phyloP scores from a whole-genome alignment of 2,888 invertebrate genomes.

The Diplazon laetatorius region DNA sequence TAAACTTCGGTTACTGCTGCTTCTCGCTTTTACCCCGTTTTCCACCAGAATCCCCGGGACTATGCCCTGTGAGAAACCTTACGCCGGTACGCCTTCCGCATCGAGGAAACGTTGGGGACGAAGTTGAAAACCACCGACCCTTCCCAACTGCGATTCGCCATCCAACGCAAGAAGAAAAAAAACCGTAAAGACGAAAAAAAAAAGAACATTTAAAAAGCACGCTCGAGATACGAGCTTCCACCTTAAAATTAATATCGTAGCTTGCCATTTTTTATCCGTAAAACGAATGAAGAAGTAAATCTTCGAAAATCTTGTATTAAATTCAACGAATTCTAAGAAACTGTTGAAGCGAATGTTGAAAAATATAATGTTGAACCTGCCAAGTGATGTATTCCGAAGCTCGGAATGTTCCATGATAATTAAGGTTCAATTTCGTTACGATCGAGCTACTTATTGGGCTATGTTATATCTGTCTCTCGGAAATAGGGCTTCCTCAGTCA shows the following conservation, averaged over 20 bases:
- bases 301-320: slow-evolving; percentile 9
- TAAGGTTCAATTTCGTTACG: too few species aligned
- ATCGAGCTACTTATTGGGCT: too few species aligned
- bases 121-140: slow-evolving; percentile 41
- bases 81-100: slow-evolving; percentile 33
- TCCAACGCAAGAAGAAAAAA: slow-evolving; percentile 18
- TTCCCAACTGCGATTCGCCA: slow-evolving; percentile 32
- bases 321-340: slow-evolving; percentile 17
- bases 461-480: too few species aligned
- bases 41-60: slow-evolving; percentile 29
- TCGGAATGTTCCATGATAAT: too few species aligned
- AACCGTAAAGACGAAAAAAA: slow-evolving; percentile 9
- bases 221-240: slow-evolving; percentile 17
- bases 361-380: too few species aligned
- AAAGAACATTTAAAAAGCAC: slow-evolving; percentile 19
- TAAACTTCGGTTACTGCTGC: slow-evolving; percentile 69
- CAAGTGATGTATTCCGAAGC: too few species aligned
- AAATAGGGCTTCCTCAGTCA: too few species aligned
- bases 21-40: slow-evolving; percentile 46
- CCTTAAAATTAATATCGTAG: slow-evolving; percentile 12
- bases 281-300: not conserved
- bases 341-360: slow-evolving; percentile 28
- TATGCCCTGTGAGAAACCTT: slow-evolving; percentile 31
- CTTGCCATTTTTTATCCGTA: slow-evolving; percentile 2
- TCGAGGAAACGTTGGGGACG: slow-evolving; percentile 36